These are phyloP conservation scores for Scomber japonicus DNA, from an alignment of 2,113 vertebrate genomes.

Conservation along the genomic window DNA sequence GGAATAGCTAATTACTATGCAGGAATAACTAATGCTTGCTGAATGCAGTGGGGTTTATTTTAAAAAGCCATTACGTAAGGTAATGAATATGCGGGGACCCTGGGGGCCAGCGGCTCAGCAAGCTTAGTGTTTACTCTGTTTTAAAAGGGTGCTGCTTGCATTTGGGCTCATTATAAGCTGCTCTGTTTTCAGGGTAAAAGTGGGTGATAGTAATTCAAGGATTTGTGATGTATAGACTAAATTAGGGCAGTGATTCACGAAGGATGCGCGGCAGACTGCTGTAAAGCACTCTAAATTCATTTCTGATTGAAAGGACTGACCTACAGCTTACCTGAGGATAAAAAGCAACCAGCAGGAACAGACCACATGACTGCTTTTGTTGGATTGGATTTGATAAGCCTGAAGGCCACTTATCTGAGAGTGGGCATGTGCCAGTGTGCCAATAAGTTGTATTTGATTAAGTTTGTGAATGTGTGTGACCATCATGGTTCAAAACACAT, in stretches of 20 bases:
- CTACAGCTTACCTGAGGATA: slow-evolving; percentile 23
- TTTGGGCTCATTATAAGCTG: slow-evolving; percentile 63
- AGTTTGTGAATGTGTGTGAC: neutral
- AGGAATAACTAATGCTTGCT: slow-evolving; percentile 63
- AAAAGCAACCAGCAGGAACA: slow-evolving; percentile 1
- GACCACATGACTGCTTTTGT: neutral
- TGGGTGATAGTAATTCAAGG: slow-evolving; percentile 60
- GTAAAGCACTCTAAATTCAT: slow-evolving; percentile 1
- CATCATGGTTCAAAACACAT: slow-evolving; percentile 10
- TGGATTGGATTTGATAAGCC: slow-evolving; percentile 7
- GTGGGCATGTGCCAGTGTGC: neutral
- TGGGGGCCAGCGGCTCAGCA: slow-evolving; percentile 43
- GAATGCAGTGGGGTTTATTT: slow-evolving; percentile 67
- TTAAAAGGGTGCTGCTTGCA: slow-evolving; percentile 60
- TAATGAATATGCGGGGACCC: slow-evolving; percentile 71
- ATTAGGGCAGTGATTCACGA: slow-evolving; percentile 39
- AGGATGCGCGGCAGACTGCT: neutral
- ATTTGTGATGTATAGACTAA: slow-evolving; percentile 54
- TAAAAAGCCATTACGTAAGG: slow-evolving; percentile 74
- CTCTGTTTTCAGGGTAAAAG: slow-evolving; percentile 61
- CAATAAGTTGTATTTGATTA: neutral
- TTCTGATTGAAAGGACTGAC: slow-evolving; percentile 37
- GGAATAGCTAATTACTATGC: slow-evolving; percentile 55
- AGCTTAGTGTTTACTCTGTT: slow-evolving; percentile 66
- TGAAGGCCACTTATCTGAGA: neutral